Evolutionary conservation across 2,113 vertebrate species (phyloP).

Genomic region (Leucosticte australis): DNA sequence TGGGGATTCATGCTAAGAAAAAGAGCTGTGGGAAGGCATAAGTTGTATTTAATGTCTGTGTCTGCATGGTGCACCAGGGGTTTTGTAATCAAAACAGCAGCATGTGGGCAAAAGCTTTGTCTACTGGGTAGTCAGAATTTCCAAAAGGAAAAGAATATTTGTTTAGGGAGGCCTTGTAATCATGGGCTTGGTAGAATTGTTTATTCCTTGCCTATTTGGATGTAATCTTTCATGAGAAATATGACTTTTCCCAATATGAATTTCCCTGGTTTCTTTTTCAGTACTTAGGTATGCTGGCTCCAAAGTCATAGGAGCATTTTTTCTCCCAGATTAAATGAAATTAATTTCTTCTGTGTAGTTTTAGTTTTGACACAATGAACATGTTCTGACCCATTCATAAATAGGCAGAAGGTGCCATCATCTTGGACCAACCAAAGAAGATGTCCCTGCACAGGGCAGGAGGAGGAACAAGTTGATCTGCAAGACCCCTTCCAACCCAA

Average conservation of each 20-base stretch:
- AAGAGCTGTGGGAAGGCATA: not conserved
- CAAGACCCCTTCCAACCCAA: not conserved
- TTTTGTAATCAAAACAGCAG: not conserved
- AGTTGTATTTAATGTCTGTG: not conserved
- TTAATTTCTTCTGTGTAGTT: not conserved
- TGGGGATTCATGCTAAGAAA: not conserved
- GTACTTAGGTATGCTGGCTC: not conserved
- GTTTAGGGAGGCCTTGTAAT: not conserved
- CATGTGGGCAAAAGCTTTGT: not conserved
- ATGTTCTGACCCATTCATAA: not conserved
- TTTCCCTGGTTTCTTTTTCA: not conserved
- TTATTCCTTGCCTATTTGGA: not conserved
- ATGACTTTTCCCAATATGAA: not conserved
- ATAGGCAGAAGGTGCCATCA: not conserved
- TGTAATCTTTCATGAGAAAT: not conserved
- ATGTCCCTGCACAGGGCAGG: not conserved
- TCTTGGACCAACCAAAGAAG: not conserved
- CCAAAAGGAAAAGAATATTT: not conserved
- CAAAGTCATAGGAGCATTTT: not conserved
- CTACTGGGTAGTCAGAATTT: not conserved
- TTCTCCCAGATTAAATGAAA: not conserved
- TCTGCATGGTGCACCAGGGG: not conserved
- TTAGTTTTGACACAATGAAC: not conserved
- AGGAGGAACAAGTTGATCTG: too few relatives aligned
- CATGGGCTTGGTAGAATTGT: not conserved